Evolutionary conservation across 1,140 invertebrate species (phyloP).

Genomic region (Oryzaephilus surinamensis): DNA sequence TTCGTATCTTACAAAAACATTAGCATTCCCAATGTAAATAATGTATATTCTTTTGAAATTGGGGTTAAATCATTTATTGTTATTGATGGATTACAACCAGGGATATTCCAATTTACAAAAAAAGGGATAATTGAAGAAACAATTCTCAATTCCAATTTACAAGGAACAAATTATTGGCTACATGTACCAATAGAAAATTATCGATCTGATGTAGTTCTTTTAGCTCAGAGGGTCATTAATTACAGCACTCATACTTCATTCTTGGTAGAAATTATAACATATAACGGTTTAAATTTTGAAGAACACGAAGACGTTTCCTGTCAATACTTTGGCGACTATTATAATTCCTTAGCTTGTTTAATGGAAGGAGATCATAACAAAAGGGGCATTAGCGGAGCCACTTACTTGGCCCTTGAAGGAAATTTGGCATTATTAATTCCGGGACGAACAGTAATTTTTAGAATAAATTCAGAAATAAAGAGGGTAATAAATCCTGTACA

Average conservation of each 20-base stretch:
- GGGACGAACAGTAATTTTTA: conserved; percentile 16
- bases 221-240: conserved; percentile 39
- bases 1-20: conserved; percentile 18
- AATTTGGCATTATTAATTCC: conserved; percentile 34
- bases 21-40: conserved; percentile 8
- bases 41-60: conserved; percentile 32
- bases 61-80: conserved; percentile 38
- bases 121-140: conserved; percentile 29
- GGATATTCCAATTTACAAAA: conserved; percentile 36
- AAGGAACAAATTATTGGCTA: conserved; percentile 30
- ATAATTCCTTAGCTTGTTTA: conserved; percentile 34
- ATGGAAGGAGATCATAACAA: conserved; percentile 28
- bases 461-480: conserved; percentile 14
- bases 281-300: conserved; percentile 39
- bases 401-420: conserved; percentile 25
- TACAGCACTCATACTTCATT: conserved; percentile 35
- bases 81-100: conserved; percentile 32
- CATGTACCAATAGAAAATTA: conserved; percentile 38
- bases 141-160: conserved; percentile 20
- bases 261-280: conserved; percentile 39
- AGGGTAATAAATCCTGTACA: conserved; percentile 17
- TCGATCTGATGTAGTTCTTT: conserved; percentile 39
- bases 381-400: conserved; percentile 25
- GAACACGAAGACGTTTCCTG: conserved; percentile 38
- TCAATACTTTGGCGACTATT: conserved; percentile 24